phyloP scores from a whole-genome alignment of 2,113 vertebrate species.

The Parotia lawesii region DNA sequence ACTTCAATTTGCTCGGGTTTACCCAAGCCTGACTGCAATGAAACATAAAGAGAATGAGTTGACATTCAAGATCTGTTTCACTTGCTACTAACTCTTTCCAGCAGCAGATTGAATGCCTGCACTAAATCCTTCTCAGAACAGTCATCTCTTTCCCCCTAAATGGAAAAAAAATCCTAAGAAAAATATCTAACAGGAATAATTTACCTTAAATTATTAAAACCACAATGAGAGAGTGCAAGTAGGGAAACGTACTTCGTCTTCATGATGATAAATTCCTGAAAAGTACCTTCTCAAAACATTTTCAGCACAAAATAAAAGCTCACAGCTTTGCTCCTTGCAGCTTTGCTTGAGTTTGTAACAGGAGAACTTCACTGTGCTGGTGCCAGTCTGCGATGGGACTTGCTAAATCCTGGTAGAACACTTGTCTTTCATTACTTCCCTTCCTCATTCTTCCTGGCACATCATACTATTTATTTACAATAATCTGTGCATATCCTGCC shows the following conservation, averaged over 20 bases:
- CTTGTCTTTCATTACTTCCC: not conserved
- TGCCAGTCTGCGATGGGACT: not conserved
- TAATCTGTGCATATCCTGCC: not conserved
- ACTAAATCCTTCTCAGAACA: not conserved
- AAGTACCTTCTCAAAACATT: not conserved
- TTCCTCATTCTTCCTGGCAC: not conserved
- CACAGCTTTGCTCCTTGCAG: not conserved
- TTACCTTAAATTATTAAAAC: not conserved
- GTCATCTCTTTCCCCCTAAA: not conserved
- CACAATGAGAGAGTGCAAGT: not conserved
- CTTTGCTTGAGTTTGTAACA: fast-evolving
- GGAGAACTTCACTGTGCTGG: not conserved
- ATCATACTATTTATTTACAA: not conserved
- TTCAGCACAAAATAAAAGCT: not conserved
- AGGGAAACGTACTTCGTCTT: not conserved
- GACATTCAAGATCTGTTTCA: not conserved
- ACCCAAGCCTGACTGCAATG: not conserved
- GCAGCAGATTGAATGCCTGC: not conserved
- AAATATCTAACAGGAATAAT: not conserved
- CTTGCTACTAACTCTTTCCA: not conserved
- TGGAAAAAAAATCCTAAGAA: not conserved
- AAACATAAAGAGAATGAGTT: not conserved
- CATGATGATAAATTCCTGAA: not conserved
- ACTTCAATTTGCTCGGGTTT: not conserved
- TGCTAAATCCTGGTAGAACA: not conserved